Evolutionary conservation across 2,888 invertebrate genomes (phyloP).

Genomic region (Pseudococcus viburni): DNA sequence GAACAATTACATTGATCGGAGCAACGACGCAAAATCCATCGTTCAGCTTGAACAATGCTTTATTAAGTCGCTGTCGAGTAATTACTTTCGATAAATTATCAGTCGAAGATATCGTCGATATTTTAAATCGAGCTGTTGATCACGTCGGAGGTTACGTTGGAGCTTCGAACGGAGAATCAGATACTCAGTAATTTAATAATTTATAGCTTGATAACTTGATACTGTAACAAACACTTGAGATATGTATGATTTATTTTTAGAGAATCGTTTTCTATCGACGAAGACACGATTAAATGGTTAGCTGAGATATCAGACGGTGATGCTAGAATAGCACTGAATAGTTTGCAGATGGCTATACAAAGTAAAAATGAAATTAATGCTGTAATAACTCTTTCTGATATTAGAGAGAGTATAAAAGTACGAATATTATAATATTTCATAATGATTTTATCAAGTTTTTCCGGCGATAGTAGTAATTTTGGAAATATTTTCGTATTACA

Average conservation of each 20-base stretch:
- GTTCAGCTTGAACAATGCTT: slow-evolving; percentile 84
- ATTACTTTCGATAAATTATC: slow-evolving; percentile 81
- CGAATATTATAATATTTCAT: not conserved
- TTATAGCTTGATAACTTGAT: not conserved
- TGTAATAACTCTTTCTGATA: slow-evolving; percentile 55
- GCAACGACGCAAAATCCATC: slow-evolving; percentile 93
- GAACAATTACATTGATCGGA: slow-evolving; percentile 83
- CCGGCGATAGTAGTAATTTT: not conserved
- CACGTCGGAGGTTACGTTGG: slow-evolving; percentile 69
- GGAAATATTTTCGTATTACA: slow-evolving; percentile 70
- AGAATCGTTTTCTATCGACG: slow-evolving; percentile 72
- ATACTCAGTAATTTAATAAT: not conserved
- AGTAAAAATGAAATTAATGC: not conserved
- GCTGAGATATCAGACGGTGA: slow-evolving; percentile 87
- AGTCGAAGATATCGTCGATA: slow-evolving; percentile 75
- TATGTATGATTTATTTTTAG: not conserved
- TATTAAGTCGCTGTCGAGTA: slow-evolving; percentile 84
- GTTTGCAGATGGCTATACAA: slow-evolving; percentile 76
- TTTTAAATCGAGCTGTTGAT: slow-evolving; percentile 74
- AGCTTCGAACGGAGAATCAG: not conserved
- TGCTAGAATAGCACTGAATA: slow-evolving; percentile 83
- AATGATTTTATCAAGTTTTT: too few relatives aligned
- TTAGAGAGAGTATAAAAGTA: slow-evolving; percentile 59
- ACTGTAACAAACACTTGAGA: not conserved
- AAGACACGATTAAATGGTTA: slow-evolving; percentile 78